Evolutionary conservation across 2,797 vertebrate genomes (phyloP).

Genomic region (Myioborus miniatus): DNA sequence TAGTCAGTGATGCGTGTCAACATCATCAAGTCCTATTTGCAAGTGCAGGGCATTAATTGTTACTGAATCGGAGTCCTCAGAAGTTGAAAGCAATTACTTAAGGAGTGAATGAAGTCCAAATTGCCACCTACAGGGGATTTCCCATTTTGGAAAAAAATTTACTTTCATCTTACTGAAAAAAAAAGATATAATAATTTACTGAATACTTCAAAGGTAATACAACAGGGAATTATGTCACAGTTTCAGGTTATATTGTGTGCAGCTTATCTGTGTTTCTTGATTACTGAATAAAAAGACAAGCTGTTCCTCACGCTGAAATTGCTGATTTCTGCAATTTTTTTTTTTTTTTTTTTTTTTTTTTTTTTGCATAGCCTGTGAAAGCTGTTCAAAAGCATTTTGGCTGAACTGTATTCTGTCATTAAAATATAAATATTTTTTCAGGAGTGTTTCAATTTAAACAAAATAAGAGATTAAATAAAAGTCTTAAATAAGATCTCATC

Average conservation of each 20-base stretch:
- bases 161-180: background rate
- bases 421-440: background rate
- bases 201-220: slow-evolving; percentile 1
- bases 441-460: background rate
- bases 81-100: background rate
- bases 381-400: background rate
- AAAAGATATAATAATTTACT: background rate
- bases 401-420: background rate
- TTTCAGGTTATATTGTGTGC: background rate
- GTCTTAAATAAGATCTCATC: background rate
- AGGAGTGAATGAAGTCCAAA: background rate
- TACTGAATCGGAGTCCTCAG: background rate
- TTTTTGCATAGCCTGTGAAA: background rate
- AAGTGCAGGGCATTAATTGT: background rate
- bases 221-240: background rate
- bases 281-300: background rate
- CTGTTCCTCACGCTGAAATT: background rate
- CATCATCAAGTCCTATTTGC: background rate
- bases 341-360: background rate
- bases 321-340: background rate
- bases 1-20: background rate
- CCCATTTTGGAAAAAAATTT: background rate
- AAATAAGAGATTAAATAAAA: background rate
- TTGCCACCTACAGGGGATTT: background rate
- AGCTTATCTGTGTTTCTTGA: background rate